Base-by-base conservation (phyloP, 2,113 vertebrate species). In the Pyxicephalus adspersus region DNA sequence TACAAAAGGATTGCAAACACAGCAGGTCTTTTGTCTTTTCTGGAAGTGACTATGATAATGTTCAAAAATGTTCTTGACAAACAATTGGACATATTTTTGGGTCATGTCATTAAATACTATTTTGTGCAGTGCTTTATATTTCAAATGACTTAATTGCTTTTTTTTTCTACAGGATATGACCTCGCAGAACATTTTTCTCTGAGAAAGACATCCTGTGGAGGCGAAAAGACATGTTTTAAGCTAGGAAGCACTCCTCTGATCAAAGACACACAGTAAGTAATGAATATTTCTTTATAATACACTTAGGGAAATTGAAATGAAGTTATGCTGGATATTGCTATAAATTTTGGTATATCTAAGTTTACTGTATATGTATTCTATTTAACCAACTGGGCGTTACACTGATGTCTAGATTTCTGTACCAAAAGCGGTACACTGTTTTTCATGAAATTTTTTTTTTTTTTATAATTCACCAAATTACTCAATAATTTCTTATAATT, bases 161-260 rank as follows among this genome's bases (percentile, higher is more conserved):
- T 45, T 45, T n/a, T 16, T 85, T 85, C 91, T 87, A 22, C 88
- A 99, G 98, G 98, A 74, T 96, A 96, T 89, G 96, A 99, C 89
- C 91, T 99, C 83, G 93, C 94, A 71, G 94, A 96, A 85, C 95
- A 89, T 55, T 99, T 99, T 91, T 94, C 96, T 83, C 89, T 95
- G 76, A 92, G 94, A 79, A 95, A 89, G 81, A 91, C 93, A 31
- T 91, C 93, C 20, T 90, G 93, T 81, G 90, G 92, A 84, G 91
- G 94, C 60, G 93, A 94, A 86, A 92, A 94, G 87, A 83, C 87
- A 8, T 94, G 96, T 31, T 97, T 95, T 90, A 95, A 94, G 82
- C 88, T 99, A 84, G 97, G 98, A 85, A 96, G 89, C 6, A 89
- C 90, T 26, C 94, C 94, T 68, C 95, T 98, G 57, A 86, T 97